Percentiles rank a stretch among this genome's conserved stretches.
Evolutionary conservation across 2,888 invertebrate species (phyloP).

Genomic region (Margaritifera margaritifera): DNA sequence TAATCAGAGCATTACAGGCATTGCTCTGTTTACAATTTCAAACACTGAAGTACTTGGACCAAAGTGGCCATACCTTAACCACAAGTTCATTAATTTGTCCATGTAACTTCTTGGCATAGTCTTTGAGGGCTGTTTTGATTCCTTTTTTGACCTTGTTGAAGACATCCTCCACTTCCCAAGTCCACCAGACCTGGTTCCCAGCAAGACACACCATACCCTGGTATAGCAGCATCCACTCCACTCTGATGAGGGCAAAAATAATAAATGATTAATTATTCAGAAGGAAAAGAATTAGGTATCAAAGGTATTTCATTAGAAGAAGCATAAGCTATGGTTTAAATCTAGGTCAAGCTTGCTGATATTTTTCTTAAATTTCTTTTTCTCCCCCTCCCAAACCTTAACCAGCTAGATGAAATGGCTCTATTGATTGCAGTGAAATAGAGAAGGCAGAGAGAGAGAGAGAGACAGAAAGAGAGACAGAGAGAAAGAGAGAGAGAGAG

Average conservation of each 20-base stretch:
- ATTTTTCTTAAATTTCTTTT: no score
- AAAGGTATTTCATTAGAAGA: no score
- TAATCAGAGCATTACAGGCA: background rate
- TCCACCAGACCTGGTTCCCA: constrained; percentile 96
- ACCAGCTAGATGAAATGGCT: no score
- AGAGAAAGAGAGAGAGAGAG: no score
- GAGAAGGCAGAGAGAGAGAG: no score
- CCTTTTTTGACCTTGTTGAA: constrained; percentile 79
- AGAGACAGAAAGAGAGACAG: no score
- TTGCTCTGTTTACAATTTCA: background rate
- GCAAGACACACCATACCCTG: constrained; percentile 90
- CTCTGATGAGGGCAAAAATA: constrained; percentile 74
- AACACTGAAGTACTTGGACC: background rate
- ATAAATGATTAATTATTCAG: background rate
- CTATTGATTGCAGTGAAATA: no score
- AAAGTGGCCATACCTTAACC: constrained; percentile 75
- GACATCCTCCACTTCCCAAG: constrained; percentile 93
- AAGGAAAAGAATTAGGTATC: no score
- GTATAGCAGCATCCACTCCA: constrained; percentile 91
- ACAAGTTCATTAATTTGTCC: constrained; percentile 89
- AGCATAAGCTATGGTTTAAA: no score
- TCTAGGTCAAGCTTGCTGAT: no score
- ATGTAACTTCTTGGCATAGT: constrained; percentile 86
- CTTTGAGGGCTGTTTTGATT: constrained; percentile 91
- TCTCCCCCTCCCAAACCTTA: no score